A percentile compares a stretch with the other conserved stretches of the same genome.
These are phyloP conservation scores for Psilopogon haemacephalus DNA, from an alignment of 2,113 vertebrate species.

Conservation along the genomic window DNA sequence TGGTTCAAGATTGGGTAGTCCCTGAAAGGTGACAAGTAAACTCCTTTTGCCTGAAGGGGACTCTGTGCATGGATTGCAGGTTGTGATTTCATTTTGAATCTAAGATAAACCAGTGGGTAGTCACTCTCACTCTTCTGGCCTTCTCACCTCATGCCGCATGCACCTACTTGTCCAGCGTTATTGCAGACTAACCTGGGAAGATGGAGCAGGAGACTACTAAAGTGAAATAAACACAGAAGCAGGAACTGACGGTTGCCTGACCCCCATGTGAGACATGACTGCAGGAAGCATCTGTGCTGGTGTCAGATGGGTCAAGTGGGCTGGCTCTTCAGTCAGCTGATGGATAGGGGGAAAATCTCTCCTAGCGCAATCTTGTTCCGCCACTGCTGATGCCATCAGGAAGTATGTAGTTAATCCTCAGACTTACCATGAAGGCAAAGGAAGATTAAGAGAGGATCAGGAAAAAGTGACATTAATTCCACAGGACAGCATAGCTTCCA, in stretches of 20 bases:
- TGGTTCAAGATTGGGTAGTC: background rate
- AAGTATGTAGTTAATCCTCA: slow-evolving; percentile 27
- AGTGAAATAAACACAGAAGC: background rate
- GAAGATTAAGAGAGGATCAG: slow-evolving; percentile 28
- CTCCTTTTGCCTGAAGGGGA: background rate
- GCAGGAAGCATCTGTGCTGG: background rate
- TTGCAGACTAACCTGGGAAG: rapidly evolving
- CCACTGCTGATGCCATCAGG: background rate
- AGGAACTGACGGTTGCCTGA: background rate
- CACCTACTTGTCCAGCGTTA: background rate
- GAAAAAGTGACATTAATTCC: slow-evolving; percentile 45
- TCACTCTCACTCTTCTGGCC: background rate
- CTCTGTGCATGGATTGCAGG: background rate
- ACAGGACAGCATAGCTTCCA: background rate
- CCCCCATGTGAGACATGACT: background rate
- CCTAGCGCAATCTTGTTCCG: background rate
- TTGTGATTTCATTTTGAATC: background rate
- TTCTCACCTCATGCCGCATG: rapidly evolving
- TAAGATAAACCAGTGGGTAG: background rate
- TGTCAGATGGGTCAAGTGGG: background rate
- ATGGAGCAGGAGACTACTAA: background rate
- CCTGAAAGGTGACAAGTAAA: background rate
- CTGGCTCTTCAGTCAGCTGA: background rate
- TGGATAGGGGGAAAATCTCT: background rate
- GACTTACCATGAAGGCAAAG: background rate